Evolutionary conservation across 2,113 vertebrate species (phyloP).

Genomic region (Solea solea): DNA sequence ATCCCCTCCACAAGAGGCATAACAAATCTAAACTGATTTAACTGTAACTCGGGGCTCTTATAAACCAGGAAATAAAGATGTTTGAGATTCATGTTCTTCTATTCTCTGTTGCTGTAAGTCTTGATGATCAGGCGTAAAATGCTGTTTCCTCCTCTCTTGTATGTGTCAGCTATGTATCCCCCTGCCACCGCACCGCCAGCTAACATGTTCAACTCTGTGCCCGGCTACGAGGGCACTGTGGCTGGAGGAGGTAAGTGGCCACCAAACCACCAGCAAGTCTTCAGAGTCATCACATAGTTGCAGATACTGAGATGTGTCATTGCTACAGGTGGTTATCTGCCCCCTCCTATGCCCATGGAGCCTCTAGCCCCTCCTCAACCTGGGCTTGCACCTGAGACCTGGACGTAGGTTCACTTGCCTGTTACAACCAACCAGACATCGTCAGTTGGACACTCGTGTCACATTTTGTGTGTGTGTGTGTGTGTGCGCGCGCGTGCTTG

Average conservation of each 20-base stretch:
- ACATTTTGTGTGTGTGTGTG: constrained; percentile 4
- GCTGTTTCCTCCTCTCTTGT: background rate
- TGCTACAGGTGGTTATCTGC: constrained; percentile 65
- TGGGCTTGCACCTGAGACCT: constrained; percentile 2
- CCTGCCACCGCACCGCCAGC: constrained; percentile 34
- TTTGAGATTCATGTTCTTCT: too few species aligned
- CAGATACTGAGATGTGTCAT: background rate
- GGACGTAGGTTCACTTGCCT: constrained; percentile 54
- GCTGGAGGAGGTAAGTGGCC: constrained; percentile 66
- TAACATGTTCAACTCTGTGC: constrained; percentile 65
- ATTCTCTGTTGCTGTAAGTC: too few species aligned
- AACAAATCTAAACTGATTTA: too few species aligned
- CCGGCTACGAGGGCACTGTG: constrained; percentile 74
- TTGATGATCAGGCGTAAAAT: too few species aligned
- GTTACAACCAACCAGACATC: background rate
- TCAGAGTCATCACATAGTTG: background rate
- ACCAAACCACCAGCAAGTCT: background rate
- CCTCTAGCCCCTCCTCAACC: constrained; percentile 64
- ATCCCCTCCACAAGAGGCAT: too few species aligned
- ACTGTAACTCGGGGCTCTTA: too few species aligned
- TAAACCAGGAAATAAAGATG: too few species aligned
- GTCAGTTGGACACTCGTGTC: background rate
- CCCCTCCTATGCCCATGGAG: constrained; percentile 61
- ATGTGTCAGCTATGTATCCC: constrained; percentile 54
- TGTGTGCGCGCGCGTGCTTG: background rate